phyloP scores from a whole-genome alignment of 2,797 vertebrate species.

The Knipowitschia caucasica region DNA sequence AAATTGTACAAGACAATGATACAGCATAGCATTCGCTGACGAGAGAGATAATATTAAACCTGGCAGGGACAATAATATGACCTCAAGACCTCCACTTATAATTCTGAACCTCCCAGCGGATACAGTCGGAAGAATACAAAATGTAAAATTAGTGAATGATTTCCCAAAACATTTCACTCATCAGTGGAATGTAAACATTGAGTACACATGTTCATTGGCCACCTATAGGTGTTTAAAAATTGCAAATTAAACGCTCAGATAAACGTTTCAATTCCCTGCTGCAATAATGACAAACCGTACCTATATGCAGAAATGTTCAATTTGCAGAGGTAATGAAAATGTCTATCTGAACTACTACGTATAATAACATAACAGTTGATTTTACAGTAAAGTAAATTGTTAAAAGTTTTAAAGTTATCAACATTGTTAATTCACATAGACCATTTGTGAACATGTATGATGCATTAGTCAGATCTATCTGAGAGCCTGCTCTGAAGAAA shows the following conservation, averaged over 20 bases:
- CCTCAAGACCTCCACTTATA: conserved; percentile 37
- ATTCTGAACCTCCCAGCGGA: conserved; percentile 58
- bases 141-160: conserved; percentile 52
- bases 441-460: conserved; percentile 47
- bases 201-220: conserved; percentile 78
- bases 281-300: conserved; percentile 51
- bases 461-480: conserved; percentile 70
- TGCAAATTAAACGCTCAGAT: conserved; percentile 66
- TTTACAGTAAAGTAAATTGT: conserved; percentile 56
- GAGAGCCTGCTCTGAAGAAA: conserved; percentile 78
- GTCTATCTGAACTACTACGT: conserved; percentile 70
- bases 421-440: conserved; percentile 43
- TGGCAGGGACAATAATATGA: conserved; percentile 57
- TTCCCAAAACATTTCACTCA: conserved; percentile 54
- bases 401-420: conserved; percentile 52
- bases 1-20: conserved; percentile 68
- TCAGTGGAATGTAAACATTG: conserved; percentile 77
- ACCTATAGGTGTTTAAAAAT: conserved; percentile 71
- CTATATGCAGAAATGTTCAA: conserved; percentile 41
- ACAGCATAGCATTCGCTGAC: conserved; percentile 52
- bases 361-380: conserved; percentile 67
- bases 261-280: conserved; percentile 59
- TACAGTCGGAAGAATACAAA: conserved; percentile 53
- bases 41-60: conserved; percentile 56
- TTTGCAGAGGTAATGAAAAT: conserved; percentile 60